Conservation (phyloP, 64 coral and sea anemone genomes). For the Montipora foliosa region DNA sequence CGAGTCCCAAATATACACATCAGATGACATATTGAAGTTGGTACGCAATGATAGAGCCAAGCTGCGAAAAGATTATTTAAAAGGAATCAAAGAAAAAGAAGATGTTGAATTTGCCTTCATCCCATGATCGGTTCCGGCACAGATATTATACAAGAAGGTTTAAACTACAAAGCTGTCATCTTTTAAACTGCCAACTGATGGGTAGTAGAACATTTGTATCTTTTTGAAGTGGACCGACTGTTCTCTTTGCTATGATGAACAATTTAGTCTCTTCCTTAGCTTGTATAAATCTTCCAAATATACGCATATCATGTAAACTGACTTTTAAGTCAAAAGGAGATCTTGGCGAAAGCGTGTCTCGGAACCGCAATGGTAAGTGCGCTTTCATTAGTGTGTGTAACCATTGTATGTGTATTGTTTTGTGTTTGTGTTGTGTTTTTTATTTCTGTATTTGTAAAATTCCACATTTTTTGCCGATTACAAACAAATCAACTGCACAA, state of each 20-base stretch:
- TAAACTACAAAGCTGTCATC: background rate
- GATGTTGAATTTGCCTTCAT: background rate
- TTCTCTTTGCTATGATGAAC: background rate
- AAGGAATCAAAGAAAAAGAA: conserved; percentile 4
- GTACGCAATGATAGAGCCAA: background rate
- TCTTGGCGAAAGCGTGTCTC: background rate
- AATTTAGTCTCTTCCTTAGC: background rate
- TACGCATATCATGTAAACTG: conserved; percentile 23
- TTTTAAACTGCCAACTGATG: conserved; percentile 26
- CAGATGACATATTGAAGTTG: background rate
- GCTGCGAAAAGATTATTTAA: background rate
- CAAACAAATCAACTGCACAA: conserved; percentile 10
- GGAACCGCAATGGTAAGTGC: conserved; percentile 27
- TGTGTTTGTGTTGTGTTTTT: conserved; percentile 10
- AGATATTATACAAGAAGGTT: conserved; percentile 7
- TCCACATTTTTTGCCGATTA: conserved; percentile 12
- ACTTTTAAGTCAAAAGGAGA: background rate
- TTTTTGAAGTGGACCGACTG: background rate
- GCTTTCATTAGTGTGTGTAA: conserved; percentile 35
- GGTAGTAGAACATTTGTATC: conserved; percentile 11
- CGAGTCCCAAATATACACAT: background rate
- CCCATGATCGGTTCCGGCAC: background rate
- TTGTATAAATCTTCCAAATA: background rate
- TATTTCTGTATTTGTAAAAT: conserved; percentile 14
- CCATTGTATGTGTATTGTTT: conserved; percentile 8